These are phyloP conservation scores for Eurois occulta DNA, from an alignment of 2,888 invertebrate genomes.

Conservation along the genomic window DNA sequence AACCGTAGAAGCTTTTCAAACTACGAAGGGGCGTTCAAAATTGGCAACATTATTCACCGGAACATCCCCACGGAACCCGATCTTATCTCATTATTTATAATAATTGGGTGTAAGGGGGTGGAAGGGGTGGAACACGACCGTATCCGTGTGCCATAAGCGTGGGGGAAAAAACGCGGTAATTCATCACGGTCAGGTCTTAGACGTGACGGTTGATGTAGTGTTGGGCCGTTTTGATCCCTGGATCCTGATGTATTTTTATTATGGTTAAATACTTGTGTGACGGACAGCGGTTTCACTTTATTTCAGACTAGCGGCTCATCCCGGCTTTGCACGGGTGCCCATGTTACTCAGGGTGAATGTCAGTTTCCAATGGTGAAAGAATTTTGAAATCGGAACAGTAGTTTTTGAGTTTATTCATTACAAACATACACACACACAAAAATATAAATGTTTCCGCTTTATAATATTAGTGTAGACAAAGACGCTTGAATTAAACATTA, in stretches of 20 bases:
- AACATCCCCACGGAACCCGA: slow-evolving; percentile 76
- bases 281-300: neutral
- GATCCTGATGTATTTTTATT: neutral
- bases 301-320: neutral
- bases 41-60: slow-evolving; percentile 71
- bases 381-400: too few species aligned
- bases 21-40: slow-evolving; percentile 50
- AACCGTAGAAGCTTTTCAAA: slow-evolving; percentile 35
- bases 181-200: slow-evolving; percentile 68
- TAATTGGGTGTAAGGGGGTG: slow-evolving; percentile 81
- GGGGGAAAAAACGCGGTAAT: slow-evolving; percentile 63
- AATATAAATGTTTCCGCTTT: too few species aligned
- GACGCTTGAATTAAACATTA: too few species aligned
- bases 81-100: slow-evolving; percentile 84
- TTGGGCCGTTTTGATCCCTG: slow-evolving; percentile 6
- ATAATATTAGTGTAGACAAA: too few species aligned
- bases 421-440: too few species aligned
- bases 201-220: slow-evolving; percentile 50
- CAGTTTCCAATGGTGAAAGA: too few species aligned
- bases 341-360: too few species aligned
- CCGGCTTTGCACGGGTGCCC: too few species aligned
- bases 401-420: too few species aligned
- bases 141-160: slow-evolving; percentile 60
- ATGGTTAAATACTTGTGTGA: neutral
- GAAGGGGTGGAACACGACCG: slow-evolving; percentile 72